These are phyloP conservation scores for Mormyrops boulengeri DNA, from an alignment of 2,797 vertebrate species.

Conservation along the genomic window DNA sequence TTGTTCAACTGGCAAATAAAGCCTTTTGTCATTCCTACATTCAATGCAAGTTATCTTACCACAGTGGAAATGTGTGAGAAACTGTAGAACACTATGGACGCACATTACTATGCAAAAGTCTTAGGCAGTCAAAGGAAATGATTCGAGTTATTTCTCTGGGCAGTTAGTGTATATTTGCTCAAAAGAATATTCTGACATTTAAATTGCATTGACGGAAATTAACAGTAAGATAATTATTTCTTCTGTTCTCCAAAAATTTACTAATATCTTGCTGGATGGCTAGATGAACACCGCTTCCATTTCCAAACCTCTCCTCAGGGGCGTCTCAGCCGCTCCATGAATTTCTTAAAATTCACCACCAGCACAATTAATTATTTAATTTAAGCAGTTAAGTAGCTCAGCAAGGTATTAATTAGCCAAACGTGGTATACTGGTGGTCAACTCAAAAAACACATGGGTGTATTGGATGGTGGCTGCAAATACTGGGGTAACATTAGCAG, in stretches of 20 bases:
- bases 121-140: not conserved
- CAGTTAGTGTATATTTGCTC: not conserved
- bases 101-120: not conserved
- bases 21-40: not conserved
- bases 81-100: not conserved
- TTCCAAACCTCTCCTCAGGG: not conserved
- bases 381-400: not conserved
- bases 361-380: not conserved
- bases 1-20: not conserved
- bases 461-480: not conserved
- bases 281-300: not conserved
- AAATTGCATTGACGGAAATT: not conserved
- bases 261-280: not conserved
- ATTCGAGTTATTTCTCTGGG: not conserved
- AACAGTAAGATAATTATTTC: not conserved
- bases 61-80: not conserved
- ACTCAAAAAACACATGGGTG: not conserved
- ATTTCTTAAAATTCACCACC: not conserved
- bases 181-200: no score
- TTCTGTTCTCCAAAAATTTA: not conserved
- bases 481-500: not conserved
- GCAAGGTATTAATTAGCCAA: not conserved
- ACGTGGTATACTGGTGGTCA: not conserved
- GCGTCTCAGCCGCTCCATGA: not conserved
- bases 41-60: not conserved